These are phyloP conservation scores for Fukomys damarensis DNA, from an alignment of 2,113 vertebrate species.

Conservation along the genomic window DNA sequence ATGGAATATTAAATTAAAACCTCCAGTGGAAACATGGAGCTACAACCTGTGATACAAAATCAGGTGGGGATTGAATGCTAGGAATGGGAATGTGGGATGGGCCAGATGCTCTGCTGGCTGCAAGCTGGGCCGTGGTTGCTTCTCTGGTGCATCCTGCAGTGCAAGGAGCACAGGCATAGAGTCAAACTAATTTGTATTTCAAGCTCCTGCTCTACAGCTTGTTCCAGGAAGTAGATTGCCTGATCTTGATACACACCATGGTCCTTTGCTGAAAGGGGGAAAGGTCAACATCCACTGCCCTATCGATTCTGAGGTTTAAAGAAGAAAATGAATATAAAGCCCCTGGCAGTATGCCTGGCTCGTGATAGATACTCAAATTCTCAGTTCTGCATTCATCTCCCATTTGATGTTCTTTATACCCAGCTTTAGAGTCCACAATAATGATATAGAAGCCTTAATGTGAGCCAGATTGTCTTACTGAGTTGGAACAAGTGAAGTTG, in stretches of 20 bases:
- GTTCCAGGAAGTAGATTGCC: background rate
- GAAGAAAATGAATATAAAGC: background rate
- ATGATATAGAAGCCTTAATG: slow-evolving; percentile 1
- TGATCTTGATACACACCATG: background rate
- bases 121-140: background rate
- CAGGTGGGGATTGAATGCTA: background rate
- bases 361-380: background rate
- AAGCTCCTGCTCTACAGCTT: background rate
- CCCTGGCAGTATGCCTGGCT: background rate
- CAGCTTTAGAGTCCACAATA: background rate
- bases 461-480: background rate
- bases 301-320: slow-evolving; percentile 38
- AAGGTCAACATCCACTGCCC: background rate
- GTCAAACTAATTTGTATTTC: background rate
- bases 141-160: background rate
- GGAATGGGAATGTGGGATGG: background rate
- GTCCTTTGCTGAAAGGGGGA: background rate
- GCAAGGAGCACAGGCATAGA: background rate
- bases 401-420: slow-evolving; percentile 34
- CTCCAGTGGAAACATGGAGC: background rate
- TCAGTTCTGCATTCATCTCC: background rate
- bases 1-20: slow-evolving; percentile 35
- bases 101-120: background rate
- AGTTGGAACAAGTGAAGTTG: slow-evolving; percentile 22
- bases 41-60: background rate